phyloP scores from a whole-genome alignment of 2,797 vertebrate species.

The Gymnoscopelus braueri region DNA sequence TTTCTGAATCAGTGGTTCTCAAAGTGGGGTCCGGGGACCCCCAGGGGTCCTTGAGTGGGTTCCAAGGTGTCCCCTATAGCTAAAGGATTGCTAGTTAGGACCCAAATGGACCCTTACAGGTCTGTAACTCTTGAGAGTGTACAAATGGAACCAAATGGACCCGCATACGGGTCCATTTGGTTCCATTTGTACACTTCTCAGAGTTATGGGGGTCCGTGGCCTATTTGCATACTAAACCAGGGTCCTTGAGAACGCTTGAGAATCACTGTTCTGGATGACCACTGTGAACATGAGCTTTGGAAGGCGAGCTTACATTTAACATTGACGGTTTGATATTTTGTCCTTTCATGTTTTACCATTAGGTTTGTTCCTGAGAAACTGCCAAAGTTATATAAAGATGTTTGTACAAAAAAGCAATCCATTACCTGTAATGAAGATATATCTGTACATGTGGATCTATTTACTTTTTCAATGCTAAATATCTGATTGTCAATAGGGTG shows the following conservation, averaged over 20 bases:
- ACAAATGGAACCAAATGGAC: too few species aligned
- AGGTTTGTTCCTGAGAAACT: constrained; percentile 89
- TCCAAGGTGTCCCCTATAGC: too few species aligned
- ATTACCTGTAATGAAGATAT: constrained; percentile 79
- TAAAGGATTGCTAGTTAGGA: too few species aligned
- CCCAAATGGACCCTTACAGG: too few species aligned
- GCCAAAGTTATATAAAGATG: constrained; percentile 87
- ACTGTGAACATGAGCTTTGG: constrained; percentile 97
- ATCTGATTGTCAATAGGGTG: constrained; percentile 76
- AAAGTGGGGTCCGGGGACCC: too few species aligned
- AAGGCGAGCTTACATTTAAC: constrained; percentile 86
- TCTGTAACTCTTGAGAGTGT: too few species aligned
- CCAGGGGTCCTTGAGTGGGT: too few species aligned
- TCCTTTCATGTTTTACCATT: constrained; percentile 85
- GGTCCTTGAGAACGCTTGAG: too few species aligned
- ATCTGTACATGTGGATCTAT: constrained; percentile 81
- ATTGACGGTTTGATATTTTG: constrained; percentile 87
- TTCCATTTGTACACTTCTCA: too few species aligned
- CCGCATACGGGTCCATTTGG: too few species aligned
- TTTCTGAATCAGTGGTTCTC: constrained; percentile 76
- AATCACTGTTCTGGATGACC: constrained; percentile 82
- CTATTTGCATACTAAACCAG: too few species aligned
- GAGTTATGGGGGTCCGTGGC: too few species aligned
- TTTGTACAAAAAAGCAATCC: constrained; percentile 88
- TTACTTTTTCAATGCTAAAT: constrained; percentile 80